A percentile compares a stretch with the other conserved stretches of the same genome.
These are phyloP conservation scores for Loripinus fragilis DNA, from an alignment of 2,888 invertebrate genomes.

Conservation along the genomic window DNA sequence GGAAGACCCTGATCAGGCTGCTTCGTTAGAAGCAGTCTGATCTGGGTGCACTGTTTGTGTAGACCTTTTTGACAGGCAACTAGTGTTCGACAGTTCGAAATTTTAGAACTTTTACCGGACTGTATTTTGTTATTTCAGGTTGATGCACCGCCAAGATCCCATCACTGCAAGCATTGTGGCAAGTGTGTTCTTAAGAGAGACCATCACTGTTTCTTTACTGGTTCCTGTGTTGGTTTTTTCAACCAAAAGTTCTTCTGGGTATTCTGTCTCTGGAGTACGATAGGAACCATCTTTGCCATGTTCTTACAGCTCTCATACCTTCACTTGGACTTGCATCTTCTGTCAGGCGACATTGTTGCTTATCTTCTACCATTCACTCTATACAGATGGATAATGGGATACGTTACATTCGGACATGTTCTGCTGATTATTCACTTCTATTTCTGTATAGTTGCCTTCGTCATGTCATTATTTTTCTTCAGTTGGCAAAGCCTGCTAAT, in stretches of 20 bases:
- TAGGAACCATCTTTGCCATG: conserved; percentile 57
- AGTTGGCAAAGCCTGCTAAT: conserved; percentile 71
- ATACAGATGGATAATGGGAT: conserved; percentile 64
- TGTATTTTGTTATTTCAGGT: conserved; percentile 57
- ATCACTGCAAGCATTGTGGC: conserved; percentile 83
- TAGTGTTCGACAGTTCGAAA: too few relatives aligned
- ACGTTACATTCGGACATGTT: conserved; percentile 61
- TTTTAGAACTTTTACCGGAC: too few relatives aligned
- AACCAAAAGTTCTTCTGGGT: conserved; percentile 83
- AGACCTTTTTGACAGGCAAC: too few relatives aligned
- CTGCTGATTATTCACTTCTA: conserved; percentile 65
- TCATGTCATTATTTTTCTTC: conserved; percentile 62
- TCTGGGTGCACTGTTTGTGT: too few relatives aligned
- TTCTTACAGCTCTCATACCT: conserved; percentile 72
- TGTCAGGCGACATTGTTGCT: conserved; percentile 55
- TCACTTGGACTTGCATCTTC: conserved; percentile 62
- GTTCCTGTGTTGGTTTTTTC: conserved; percentile 82
- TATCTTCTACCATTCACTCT: conserved; percentile 71
- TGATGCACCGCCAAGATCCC: conserved; percentile 77
- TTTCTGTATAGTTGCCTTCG: conserved; percentile 54
- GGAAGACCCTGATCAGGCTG: too few relatives aligned
- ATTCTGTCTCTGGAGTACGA: conserved; percentile 76
- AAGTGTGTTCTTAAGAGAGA: conserved; percentile 83
- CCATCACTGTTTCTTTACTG: conserved; percentile 83
- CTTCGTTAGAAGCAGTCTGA: too few relatives aligned